Percentiles rank a stretch among this genome's conserved stretches.
phyloP scores from a whole-genome alignment of 64 coral and sea anemone genomes.

The Montipora cactus region DNA sequence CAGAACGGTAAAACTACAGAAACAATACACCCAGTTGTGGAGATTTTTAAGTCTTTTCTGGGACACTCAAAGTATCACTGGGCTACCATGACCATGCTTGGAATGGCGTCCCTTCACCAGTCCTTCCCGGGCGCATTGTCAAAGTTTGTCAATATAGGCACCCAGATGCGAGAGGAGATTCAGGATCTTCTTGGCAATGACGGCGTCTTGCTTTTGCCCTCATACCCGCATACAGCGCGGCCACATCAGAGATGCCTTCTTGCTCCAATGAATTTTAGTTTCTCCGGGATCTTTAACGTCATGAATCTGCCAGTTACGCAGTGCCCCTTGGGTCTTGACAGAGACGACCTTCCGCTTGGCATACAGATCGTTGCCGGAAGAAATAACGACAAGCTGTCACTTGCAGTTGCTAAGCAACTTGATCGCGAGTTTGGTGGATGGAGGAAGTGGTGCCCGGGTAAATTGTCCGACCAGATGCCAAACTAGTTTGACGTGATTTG shows the following conservation, averaged over 20 bases:
- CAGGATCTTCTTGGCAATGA: constrained; percentile 79
- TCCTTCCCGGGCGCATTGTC: constrained; percentile 54
- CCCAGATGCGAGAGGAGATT: constrained; percentile 65
- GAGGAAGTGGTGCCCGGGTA: constrained; percentile 78
- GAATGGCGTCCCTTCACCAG: constrained; percentile 47
- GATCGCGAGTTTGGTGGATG: constrained; percentile 82
- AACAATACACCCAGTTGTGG: constrained; percentile 71
- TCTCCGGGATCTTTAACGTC: constrained; percentile 85
- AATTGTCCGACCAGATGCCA: neutral
- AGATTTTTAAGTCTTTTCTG: constrained; percentile 83
- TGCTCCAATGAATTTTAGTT: constrained; percentile 81
- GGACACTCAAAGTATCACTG: constrained; percentile 89
- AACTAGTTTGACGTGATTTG: too few relatives aligned
- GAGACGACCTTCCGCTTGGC: constrained; percentile 81
- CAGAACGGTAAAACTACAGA: constrained; percentile 37
- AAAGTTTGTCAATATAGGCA: constrained; percentile 75
- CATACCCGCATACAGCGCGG: constrained; percentile 79
- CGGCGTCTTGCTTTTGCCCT: constrained; percentile 78
- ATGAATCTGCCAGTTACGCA: constrained; percentile 87
- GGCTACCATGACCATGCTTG: constrained; percentile 58
- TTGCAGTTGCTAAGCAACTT: constrained; percentile 78
- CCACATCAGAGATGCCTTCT: constrained; percentile 65
- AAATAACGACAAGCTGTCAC: constrained; percentile 86
- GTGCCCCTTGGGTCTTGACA: constrained; percentile 88
- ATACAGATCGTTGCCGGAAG: constrained; percentile 86